Evolutionary conservation across 2,797 vertebrate genomes (phyloP).

Genomic region (Pelochelys cantorii): DNA sequence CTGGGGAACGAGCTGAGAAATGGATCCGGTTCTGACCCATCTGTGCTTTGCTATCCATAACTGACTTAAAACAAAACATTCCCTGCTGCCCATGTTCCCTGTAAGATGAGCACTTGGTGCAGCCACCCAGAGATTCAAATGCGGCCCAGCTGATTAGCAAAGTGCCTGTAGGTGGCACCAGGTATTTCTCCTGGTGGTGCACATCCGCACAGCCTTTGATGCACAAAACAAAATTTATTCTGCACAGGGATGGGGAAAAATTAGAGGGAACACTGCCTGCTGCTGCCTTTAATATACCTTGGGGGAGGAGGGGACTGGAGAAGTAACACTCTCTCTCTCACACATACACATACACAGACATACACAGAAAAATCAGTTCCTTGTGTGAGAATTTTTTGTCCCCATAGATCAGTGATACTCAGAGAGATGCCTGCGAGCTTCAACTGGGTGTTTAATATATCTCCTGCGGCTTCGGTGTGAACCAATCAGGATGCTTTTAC

Average conservation of each 20-base stretch:
- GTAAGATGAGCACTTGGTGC: too few relatives aligned
- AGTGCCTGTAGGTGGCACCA: too few relatives aligned
- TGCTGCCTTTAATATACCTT: neutral
- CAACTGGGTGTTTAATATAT: neutral
- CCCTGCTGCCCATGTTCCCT: too few relatives aligned
- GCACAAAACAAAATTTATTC: too few relatives aligned
- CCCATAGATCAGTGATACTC: neutral
- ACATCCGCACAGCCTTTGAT: too few relatives aligned
- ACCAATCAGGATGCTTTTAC: neutral
- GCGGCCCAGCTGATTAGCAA: too few relatives aligned
- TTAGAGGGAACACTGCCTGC: too few relatives aligned
- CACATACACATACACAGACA: neutral
- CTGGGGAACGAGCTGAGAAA: neutral
- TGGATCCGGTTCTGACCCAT: neutral
- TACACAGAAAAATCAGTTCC: neutral
- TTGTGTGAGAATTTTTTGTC: neutral
- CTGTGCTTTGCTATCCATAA: neutral
- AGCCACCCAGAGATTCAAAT: too few relatives aligned
- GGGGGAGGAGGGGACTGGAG: neutral
- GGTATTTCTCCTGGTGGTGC: too few relatives aligned
- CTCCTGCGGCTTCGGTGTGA: neutral
- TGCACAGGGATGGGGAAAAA: too few relatives aligned
- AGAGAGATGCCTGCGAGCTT: neutral
- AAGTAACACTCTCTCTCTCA: too few relatives aligned
- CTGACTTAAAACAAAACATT: neutral